A percentile compares a stretch with the other conserved stretches of the same genome.
Evolutionary conservation across 2,113 vertebrate species (phyloP).

Genomic region (Fukomys damarensis): DNA sequence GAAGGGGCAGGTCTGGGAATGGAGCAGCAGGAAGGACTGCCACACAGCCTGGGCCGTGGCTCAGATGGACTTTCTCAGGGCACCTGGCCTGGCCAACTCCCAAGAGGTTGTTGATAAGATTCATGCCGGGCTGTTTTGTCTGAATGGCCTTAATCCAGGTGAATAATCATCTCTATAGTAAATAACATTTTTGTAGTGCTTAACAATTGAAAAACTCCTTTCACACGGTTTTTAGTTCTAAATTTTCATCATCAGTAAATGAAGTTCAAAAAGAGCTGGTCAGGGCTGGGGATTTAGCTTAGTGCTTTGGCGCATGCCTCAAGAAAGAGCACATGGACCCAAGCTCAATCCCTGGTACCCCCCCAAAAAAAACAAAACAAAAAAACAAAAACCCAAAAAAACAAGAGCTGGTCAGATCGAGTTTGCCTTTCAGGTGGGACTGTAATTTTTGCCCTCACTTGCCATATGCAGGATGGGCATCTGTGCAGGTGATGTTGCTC

Average conservation of each 20-base stretch:
- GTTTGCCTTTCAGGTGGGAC: neutral
- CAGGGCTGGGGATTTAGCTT: no score
- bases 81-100: neutral
- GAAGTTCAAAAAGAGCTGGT: neutral
- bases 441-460: neutral
- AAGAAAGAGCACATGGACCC: no score
- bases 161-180: neutral
- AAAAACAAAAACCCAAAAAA: no score
- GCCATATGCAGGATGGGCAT: neutral
- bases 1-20: neutral
- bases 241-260: neutral
- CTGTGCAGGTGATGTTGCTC: neutral
- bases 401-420: neutral
- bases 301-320: no score
- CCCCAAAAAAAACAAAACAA: no score
- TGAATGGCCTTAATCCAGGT: neutral
- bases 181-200: neutral
- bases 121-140: neutral
- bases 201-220: neutral
- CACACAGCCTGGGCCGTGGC: fast-evolving
- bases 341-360: no score
- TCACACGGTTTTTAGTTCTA: neutral
- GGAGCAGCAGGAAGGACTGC: neutral
- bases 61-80: neutral
- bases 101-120: neutral